Conservation (phyloP, 2,888 invertebrate genomes). For the Dione vanillae region DNA sequence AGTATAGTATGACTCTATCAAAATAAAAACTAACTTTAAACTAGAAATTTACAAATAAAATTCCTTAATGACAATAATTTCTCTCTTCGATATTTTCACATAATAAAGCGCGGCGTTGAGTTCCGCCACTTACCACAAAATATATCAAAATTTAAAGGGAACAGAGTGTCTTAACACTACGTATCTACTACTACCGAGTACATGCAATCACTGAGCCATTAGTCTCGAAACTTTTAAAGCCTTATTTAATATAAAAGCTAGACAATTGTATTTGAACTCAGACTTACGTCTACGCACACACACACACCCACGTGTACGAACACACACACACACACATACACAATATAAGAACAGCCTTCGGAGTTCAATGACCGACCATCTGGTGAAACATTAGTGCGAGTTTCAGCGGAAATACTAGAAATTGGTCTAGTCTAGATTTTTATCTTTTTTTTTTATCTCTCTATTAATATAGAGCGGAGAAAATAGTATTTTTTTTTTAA, state of each 20-base stretch:
- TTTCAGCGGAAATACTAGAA: constrained; percentile 29
- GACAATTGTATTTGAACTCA: constrained; percentile 36
- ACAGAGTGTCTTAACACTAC: background rate
- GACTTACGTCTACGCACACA: constrained; percentile 31
- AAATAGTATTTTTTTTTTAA: no score
- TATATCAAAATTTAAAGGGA: no score
- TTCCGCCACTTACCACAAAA: no score
- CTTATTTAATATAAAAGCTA: constrained; percentile 22
- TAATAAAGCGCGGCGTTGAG: no score
- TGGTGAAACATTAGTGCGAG: constrained; percentile 39
- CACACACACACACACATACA: constrained; percentile 18
- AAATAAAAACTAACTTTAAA: no score
- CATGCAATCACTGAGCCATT: background rate
- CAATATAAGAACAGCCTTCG: constrained; percentile 49
- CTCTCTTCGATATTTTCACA: no score
- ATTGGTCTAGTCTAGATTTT: constrained; percentile 5
- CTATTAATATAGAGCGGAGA: background rate
- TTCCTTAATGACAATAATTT: no score
- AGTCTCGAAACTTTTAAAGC: constrained; percentile 1
- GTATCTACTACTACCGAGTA: no score
- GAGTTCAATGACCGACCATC: constrained; percentile 50
- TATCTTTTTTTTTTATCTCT: no score
- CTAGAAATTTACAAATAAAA: no score
- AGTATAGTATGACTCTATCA: no score
- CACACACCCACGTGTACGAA: constrained; percentile 12